Evolutionary conservation across 2,888 invertebrate genomes (phyloP).

Genomic region (Neoitamus cyanurus): DNA sequence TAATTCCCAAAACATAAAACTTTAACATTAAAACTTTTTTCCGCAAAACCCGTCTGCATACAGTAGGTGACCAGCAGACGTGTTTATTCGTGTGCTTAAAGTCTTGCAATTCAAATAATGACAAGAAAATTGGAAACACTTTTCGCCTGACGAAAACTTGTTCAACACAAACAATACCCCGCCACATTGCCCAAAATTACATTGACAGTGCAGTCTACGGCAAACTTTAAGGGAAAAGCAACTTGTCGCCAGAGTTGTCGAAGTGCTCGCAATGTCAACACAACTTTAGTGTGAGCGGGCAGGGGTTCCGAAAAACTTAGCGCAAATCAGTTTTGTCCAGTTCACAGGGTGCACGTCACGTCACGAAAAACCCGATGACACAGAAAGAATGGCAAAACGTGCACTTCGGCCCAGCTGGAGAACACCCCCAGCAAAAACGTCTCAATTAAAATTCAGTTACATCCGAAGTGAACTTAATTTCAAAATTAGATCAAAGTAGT

Average conservation of each 20-base stretch:
- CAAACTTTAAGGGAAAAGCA: neutral
- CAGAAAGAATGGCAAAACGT: neutral
- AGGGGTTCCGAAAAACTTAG: neutral
- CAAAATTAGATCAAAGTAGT: constrained; percentile 32
- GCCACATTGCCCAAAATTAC: neutral
- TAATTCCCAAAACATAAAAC: too few species aligned
- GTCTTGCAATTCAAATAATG: neutral
- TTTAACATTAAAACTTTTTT: too few species aligned
- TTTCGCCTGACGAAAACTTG: neutral
- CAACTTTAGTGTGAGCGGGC: neutral
- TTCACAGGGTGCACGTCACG: neutral
- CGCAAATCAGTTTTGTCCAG: neutral
- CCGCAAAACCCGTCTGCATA: neutral
- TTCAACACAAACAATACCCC: neutral
- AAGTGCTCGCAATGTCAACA: neutral
- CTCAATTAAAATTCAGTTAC: constrained; percentile 44
- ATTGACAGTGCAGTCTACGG: neutral
- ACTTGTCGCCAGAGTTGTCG: neutral
- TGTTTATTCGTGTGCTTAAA: neutral
- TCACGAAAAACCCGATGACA: neutral
- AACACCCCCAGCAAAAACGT: neutral
- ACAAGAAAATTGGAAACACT: neutral
- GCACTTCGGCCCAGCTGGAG: neutral
- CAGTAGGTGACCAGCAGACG: neutral
- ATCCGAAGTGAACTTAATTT: constrained; percentile 23